Evolutionary conservation across 2,113 vertebrate species (phyloP).

Genomic region (Camelus dromedarius): DNA sequence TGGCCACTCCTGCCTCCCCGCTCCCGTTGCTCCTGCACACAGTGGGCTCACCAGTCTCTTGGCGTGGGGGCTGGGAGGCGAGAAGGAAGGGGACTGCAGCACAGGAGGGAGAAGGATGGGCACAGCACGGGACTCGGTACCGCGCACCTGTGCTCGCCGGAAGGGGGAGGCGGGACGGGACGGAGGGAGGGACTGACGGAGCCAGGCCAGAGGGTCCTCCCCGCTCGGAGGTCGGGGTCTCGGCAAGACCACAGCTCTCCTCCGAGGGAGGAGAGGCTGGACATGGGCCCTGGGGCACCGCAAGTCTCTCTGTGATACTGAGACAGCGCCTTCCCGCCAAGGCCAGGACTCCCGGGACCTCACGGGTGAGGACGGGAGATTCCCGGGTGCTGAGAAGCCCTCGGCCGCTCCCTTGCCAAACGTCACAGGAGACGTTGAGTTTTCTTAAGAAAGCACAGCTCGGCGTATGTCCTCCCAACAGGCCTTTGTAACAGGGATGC

Average conservation of each 20-base stretch:
- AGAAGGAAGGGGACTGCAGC: neutral
- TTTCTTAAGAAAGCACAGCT: neutral
- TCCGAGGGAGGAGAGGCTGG: neutral
- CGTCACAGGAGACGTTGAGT: neutral
- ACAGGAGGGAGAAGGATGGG: neutral
- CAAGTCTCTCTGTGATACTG: neutral
- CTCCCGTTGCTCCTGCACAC: neutral
- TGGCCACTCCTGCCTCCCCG: rapidly evolving
- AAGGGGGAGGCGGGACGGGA: neutral
- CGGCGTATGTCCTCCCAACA: neutral
- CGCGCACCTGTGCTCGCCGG: neutral
- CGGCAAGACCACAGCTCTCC: neutral
- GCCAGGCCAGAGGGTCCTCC: neutral
- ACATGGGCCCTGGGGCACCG: neutral
- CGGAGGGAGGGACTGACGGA: neutral
- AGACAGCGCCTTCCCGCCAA: neutral
- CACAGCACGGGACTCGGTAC: neutral
- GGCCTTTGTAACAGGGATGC: neutral
- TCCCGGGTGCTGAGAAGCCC: neutral
- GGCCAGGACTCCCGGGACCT: neutral
- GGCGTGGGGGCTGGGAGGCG: neutral
- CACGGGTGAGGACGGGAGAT: neutral
- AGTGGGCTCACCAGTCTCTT: neutral
- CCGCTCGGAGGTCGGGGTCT: neutral
- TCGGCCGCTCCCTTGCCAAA: neutral